phyloP scores from a whole-genome alignment of 1,140 invertebrate species.

The Delia radicum region DNA sequence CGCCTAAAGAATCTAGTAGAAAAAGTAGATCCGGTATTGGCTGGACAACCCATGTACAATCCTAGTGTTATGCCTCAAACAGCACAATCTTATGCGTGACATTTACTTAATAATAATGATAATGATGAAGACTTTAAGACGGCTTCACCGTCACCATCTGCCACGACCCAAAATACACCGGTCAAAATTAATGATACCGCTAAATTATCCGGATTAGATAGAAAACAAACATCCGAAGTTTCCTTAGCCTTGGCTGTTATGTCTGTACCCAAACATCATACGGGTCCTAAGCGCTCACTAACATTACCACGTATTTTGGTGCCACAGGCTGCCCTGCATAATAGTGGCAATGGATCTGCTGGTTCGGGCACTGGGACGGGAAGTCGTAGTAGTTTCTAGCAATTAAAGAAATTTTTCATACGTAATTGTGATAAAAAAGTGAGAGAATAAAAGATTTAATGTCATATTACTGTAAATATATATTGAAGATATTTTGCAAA shows the following conservation, averaged over 20 bases:
- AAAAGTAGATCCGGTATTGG: conserved; percentile 9
- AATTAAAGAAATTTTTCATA: conserved; percentile 56
- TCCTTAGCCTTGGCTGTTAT: not conserved
- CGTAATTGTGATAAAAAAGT: conserved; percentile 55
- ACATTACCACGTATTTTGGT: conserved; percentile 47
- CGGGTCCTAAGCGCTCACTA: conserved; percentile 44
- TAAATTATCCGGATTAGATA: not conserved
- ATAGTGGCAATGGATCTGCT: conserved; percentile 29
- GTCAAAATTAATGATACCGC: not conserved
- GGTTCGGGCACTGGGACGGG: conserved; percentile 23
- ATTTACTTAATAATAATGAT: conserved; percentile 23
- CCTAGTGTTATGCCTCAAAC: conserved; percentile 48
- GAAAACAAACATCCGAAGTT: conserved; percentile 14
- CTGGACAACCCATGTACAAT: conserved; percentile 34
- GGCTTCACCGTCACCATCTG: conserved; percentile 9
- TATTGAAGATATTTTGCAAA: too few relatives aligned
- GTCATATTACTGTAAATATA: not conserved
- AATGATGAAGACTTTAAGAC: conserved; percentile 6
- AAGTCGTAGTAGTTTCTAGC: conserved; percentile 49
- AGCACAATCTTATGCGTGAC: conserved; percentile 54
- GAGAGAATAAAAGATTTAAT: conserved; percentile 27
- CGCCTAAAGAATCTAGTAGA: conserved; percentile 82
- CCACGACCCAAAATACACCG: conserved; percentile 14
- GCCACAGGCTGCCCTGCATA: conserved; percentile 32
- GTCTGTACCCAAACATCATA: conserved; percentile 31